phyloP scores from a whole-genome alignment of 37 sponge, comb jelly and placozoan genomes.

The Diacarnus erythraeanus region DNA sequence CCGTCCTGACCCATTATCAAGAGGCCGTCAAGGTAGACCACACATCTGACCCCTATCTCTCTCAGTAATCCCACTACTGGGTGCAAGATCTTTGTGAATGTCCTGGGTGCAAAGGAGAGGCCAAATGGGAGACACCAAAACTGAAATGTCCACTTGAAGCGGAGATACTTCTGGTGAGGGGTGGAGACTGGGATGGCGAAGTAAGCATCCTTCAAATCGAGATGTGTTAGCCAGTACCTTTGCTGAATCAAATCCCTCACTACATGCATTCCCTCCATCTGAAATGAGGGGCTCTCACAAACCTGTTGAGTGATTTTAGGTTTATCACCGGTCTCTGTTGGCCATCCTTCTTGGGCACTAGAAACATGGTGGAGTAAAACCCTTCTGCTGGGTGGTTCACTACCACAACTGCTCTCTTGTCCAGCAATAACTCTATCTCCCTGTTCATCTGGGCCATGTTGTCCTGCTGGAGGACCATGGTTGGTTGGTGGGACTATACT shows the following conservation, averaged over 20 bases:
- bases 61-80: too few relatives aligned
- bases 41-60: too few relatives aligned
- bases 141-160: conserved; percentile 11
- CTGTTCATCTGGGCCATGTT: too few relatives aligned
- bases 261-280: not conserved
- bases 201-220: conserved; percentile 16
- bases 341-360: conserved; percentile 16
- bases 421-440: not conserved
- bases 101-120: not conserved
- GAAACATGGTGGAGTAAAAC: conserved; percentile 3
- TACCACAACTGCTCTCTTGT: not conserved
- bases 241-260: conserved; percentile 16
- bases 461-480: too few relatives aligned
- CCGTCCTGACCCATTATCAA: too few relatives aligned
- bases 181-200: conserved; percentile 12
- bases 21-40: too few relatives aligned
- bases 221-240: not conserved
- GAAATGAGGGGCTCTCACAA: not conserved
- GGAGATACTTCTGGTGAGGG: not conserved
- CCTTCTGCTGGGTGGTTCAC: not conserved
- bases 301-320: not conserved
- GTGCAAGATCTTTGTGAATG: not conserved
- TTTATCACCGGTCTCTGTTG: not conserved
- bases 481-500: too few relatives aligned
- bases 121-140: conserved; percentile 11